Evolutionary conservation across 2,888 invertebrate species (phyloP), one percentile per base, ranked within the genome.

Genomic region (Papilio protenor): DNA sequence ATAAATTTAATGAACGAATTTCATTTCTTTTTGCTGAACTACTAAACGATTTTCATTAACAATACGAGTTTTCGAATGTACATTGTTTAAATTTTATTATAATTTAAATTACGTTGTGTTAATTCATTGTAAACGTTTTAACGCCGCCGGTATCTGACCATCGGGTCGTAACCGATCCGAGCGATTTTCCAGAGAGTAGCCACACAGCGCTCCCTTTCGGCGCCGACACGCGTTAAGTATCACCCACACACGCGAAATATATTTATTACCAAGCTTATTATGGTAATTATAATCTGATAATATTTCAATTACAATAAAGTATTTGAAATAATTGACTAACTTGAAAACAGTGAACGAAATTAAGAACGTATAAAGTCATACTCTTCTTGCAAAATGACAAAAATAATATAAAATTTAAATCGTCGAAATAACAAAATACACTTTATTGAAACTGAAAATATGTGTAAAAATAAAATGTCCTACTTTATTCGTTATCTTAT

Each of bases 151-250:
- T 90, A 91, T 91, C 91, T 88, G 88, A 87, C 84, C 88, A 90
- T 89, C 89, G 84, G 85, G 83, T 84, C 83, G 85, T 85, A 88
- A 85, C 86, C 84, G 84, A 84, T 83, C 84, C 84, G 79, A 84
- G 86, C 87, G 85, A 91, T 93, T 93, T 93, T 91, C 92, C 92
- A 83, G 83, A 84, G 87, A 84, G 84, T 92, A 89, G 82, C 81
- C 89, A 85, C 89, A 84, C 81, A 81, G 72, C 76, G 78, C 77
- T 80, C 79, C 79, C 79, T 79, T 76, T 80, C 79, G 77, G 47
- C 74, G 23, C 57, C 40, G 52, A 33, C 75, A 77, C 66, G 77
- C 76, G 61, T 74, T 33, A 76, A 57, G 27, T 82, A 84, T 79
- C 77, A 66, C 84, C 52, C 84, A 45, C 2, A n/a, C 66, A 21